phyloP scores from a whole-genome alignment of 1,140 invertebrate species.

The Macrobrachium nipponense region DNA sequence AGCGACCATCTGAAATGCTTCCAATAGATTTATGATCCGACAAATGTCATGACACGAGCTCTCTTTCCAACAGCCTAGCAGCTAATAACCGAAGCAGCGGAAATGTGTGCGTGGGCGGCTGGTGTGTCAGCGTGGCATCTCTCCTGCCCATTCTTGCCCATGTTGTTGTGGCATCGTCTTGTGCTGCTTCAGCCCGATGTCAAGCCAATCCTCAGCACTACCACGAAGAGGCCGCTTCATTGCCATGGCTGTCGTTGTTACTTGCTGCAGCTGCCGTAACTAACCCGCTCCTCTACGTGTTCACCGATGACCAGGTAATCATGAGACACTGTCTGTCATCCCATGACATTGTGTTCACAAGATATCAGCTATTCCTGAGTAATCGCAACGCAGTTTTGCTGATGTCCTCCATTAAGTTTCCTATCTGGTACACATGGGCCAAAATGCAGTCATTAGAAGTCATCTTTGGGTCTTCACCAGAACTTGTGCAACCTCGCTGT shows the following conservation, averaged over 20 bases:
- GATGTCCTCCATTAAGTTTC: too few species aligned
- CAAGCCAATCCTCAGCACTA: constrained; percentile 29
- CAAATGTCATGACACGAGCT: not conserved
- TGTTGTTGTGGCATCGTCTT: constrained; percentile 56
- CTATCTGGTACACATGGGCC: too few species aligned
- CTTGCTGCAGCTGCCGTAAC: constrained; percentile 57
- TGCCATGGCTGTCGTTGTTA: constrained; percentile 61
- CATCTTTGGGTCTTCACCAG: too few species aligned
- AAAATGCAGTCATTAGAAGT: too few species aligned
- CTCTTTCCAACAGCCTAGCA: not conserved
- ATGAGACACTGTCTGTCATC: not conserved
- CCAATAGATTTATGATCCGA: not conserved
- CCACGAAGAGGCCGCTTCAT: constrained; percentile 52
- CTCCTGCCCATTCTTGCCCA: constrained; percentile 57
- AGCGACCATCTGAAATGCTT: not conserved
- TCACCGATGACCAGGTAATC: constrained; percentile 57
- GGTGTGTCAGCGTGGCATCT: constrained; percentile 52
- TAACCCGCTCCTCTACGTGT: constrained; percentile 61
- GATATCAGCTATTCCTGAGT: not conserved
- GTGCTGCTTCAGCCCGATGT: constrained; percentile 48
- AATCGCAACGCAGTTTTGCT: too few species aligned
- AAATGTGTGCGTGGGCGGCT: constrained; percentile 45
- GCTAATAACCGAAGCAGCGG: constrained; percentile 29
- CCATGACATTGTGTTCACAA: too few species aligned
- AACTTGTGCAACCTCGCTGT: too few species aligned